Base-by-base conservation (phyloP, 1,140 invertebrate species). In the Ectropis grisescens region DNA sequence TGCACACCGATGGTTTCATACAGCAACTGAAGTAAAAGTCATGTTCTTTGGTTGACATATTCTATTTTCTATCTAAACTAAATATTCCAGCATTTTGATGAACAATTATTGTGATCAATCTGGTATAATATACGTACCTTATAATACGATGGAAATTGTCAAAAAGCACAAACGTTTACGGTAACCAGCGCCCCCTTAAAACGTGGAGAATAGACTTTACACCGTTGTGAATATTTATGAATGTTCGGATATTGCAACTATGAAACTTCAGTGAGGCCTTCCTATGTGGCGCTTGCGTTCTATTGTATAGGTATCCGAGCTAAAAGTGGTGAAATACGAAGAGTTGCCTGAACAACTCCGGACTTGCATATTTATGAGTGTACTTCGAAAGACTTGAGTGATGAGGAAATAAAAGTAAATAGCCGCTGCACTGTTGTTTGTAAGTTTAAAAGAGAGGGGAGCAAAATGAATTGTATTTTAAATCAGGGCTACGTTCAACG, bases 351-450 rank as follows among this genome's bases (percentile, higher is more conserved):
- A 52, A 55, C 53, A 60, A 59, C 51, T 68, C 57, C 42, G 37
- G 46, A 53, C 58, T 65, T 67, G 60, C 62, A 64, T 67, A 70
- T 70, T 61, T 70, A 70, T 70, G 60, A 70, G 59, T 53, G 35
- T 52, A 54, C 47, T 61, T 58, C 38, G 42, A 58, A 66, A 64
- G 57, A 61, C 55, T 66, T 60, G 55, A 64, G 60, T 59, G 65
- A 62, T 61, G 56, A 51, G 40, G 35, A 49, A 55, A 54, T 51
- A 65, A 65, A 61, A 53, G 51, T 54, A 65, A 60, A 54, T 65
- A 49, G 55, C 47, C 40, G 32, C 36, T 54, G 26, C 42, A 51
- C 32, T 46, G 46, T 57, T 53, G 12, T 37, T 27, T 40, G 43
- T 41, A 44, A 45, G 26, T 47, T 36, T 32, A 34, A 47, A 14